These are phyloP conservation scores for Pseudochaenichthys georgianus DNA, from an alignment of 2,797 vertebrate species.

Conservation along the genomic window DNA sequence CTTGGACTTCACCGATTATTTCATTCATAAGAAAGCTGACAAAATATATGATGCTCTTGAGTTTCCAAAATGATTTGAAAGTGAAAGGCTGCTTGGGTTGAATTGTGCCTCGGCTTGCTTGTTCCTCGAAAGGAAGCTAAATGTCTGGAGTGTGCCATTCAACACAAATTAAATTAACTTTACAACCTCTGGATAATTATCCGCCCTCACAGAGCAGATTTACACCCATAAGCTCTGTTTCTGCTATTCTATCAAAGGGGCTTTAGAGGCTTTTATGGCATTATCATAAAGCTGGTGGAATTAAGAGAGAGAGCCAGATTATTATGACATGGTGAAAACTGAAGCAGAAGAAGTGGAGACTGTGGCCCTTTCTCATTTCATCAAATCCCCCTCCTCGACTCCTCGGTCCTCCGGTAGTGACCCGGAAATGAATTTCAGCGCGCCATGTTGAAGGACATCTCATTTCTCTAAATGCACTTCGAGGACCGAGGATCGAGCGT, in stretches of 20 bases:
- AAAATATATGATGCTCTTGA: background rate
- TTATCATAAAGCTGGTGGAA: background rate
- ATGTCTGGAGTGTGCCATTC: background rate
- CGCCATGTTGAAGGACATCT: too few relatives aligned
- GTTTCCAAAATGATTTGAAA: background rate
- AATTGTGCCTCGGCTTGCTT: background rate
- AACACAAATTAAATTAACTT: background rate
- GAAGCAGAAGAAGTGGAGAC: background rate
- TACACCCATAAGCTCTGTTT: background rate
- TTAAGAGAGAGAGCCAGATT: background rate
- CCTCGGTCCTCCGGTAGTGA: too few relatives aligned
- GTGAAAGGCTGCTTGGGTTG: background rate
- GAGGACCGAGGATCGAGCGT: too few relatives aligned
- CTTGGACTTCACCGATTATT: background rate
- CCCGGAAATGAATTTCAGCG: too few relatives aligned
- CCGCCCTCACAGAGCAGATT: background rate
- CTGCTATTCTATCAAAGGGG: constrained; percentile 1
- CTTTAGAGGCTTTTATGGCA: background rate
- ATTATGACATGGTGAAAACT: background rate
- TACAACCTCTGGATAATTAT: background rate
- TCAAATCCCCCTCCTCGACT: too few relatives aligned
- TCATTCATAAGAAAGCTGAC: constrained; percentile 3
- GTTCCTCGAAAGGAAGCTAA: background rate
- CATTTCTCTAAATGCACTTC: too few relatives aligned
- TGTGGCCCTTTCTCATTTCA: too few relatives aligned